Base-by-base conservation (phyloP, 2,797 vertebrate genomes). In the Botia kubotai region DNA sequence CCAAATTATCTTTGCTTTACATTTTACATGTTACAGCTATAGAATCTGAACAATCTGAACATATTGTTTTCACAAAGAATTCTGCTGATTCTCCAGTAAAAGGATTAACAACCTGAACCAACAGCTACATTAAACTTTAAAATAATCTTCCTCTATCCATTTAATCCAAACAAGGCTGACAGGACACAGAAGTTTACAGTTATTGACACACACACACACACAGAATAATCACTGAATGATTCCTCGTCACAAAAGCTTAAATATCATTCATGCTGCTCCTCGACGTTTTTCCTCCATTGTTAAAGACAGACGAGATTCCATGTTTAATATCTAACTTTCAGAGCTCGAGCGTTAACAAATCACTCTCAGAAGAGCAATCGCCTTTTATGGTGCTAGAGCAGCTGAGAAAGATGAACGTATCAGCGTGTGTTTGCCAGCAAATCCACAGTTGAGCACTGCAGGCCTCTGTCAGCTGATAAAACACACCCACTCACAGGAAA, bases 371-470 rank as follows among this genome's bases (percentile, higher is more conserved):
- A 77, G 77, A 83, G 23, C 23, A 26, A 26, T 26, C 72, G 72
- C 88, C 87, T 86, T 89, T 81, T 89, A 87, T 84, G 84, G 88
- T 58, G 68, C 52, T 65, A 46, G 70, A 77, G 53, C 75, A 83
- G 80, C 73, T 69, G 72, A 82, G 82, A 83, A 71, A 78, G 85
- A 82, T 73, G 75, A 63, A 67, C 75, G 33, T 36, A 72, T 77
- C 77, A 60, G 66, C 86, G 86, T 87, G 86, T 87, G 86, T 84
- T 85, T 86, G 84, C 73, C 78, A 82, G 76, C 62, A 80, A 80
- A 81, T 86, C 82, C 82, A 80, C 63, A 77, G 72, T 73, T 52
- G 52, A 79, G 73, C 69, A n/a, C 77, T 79, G 58, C 69, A 23
- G 58, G 46, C 48, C 69, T 55, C 63, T 72, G 69, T 78, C 62